These are phyloP conservation scores for Steatornis caripensis DNA, from an alignment of 2,113 vertebrate species.

Conservation along the genomic window DNA sequence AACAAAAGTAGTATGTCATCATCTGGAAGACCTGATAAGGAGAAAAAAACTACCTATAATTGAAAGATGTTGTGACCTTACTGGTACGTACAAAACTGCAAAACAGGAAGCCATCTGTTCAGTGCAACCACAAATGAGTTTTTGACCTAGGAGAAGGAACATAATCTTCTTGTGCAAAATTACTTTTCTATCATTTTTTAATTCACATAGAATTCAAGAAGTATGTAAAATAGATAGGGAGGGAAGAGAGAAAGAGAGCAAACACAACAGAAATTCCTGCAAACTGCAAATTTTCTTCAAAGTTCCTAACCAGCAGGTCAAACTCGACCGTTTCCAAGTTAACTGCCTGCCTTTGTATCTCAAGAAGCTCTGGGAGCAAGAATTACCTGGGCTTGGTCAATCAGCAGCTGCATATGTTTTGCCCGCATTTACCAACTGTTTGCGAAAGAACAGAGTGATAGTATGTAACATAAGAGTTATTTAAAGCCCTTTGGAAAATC, in stretches of 20 bases:
- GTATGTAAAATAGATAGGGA: background rate
- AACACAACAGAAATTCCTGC: background rate
- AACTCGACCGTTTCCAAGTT: background rate
- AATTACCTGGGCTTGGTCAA: background rate
- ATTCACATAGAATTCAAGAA: background rate
- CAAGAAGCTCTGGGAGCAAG: background rate
- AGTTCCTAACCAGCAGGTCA: background rate
- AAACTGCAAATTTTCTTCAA: background rate
- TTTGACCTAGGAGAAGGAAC: background rate
- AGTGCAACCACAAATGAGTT: background rate
- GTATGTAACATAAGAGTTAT: background rate
- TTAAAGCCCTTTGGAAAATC: conserved; percentile 46
- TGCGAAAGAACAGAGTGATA: background rate
- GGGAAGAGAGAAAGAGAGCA: background rate
- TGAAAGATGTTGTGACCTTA: background rate
- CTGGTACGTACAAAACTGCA: background rate
- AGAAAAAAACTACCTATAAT: background rate
- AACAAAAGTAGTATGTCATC: background rate
- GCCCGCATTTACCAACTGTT: background rate
- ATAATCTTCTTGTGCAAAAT: background rate
- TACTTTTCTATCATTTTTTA: background rate
- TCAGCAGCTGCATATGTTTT: background rate
- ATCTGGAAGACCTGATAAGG: background rate
- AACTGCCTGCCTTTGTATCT: background rate
- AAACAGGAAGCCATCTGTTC: background rate